phyloP scores from a whole-genome alignment of 2,888 invertebrate genomes.

The Standfussiana lucernea region DNA sequence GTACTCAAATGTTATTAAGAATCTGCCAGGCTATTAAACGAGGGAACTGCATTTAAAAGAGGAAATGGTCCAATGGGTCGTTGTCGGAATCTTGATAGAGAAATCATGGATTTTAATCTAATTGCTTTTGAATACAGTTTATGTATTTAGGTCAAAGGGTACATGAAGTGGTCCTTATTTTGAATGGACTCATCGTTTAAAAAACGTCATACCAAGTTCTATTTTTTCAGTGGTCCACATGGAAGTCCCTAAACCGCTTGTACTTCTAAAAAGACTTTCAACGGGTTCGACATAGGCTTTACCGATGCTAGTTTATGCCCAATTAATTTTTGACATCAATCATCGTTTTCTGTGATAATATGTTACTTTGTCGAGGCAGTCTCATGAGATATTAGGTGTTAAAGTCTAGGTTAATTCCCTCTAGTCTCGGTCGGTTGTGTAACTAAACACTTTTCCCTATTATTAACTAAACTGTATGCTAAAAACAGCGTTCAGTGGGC shows the following conservation, averaged over 20 bases:
- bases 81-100: conserved; percentile 27
- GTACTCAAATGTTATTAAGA: conserved; percentile 44
- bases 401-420: neutral
- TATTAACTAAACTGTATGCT: neutral
- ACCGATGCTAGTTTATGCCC: no score
- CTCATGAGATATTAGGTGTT: neutral
- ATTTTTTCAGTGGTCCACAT: neutral
- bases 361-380: neutral
- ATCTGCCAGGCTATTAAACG: conserved; percentile 45
- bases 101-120: conserved; percentile 26
- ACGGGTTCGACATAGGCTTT: neutral
- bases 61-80: conserved; percentile 38
- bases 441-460: neutral
- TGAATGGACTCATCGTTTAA: neutral
- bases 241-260: neutral
- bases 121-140: conserved; percentile 7
- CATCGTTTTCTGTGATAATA: neutral
- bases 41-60: conserved; percentile 49
- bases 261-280: neutral
- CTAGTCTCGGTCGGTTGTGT: neutral
- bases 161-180: neutral
- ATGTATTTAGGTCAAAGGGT: conserved; percentile 13
- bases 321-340: neutral
- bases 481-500: neutral
- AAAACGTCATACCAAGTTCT: neutral